phyloP scores from a whole-genome alignment of 2,888 invertebrate genomes.

The Acleris holmiana region DNA sequence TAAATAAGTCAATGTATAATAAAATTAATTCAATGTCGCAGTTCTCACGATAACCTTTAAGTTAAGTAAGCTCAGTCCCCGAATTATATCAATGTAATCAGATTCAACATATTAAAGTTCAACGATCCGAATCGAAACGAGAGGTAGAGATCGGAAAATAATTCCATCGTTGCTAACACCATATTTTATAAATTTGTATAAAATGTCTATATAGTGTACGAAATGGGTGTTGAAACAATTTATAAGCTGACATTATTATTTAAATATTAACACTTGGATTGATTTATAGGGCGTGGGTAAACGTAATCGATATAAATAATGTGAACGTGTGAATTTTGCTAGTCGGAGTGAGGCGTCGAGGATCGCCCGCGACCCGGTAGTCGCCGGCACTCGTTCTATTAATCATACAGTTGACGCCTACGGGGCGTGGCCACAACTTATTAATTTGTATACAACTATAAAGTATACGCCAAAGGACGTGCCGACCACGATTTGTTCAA shows the following conservation, averaged over 20 bases:
- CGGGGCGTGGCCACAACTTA: constrained; percentile 75
- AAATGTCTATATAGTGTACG: constrained; percentile 47
- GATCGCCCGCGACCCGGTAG: constrained; percentile 67
- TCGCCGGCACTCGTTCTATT: constrained; percentile 70
- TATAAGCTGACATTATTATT: constrained; percentile 66
- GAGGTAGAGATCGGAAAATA: constrained; percentile 45
- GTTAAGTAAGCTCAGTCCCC: constrained; percentile 40
- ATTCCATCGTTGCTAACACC: constrained; percentile 46
- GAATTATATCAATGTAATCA: constrained; percentile 44
- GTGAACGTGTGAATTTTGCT: constrained; percentile 61
- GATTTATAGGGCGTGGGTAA: constrained; percentile 56
- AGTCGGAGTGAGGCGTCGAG: constrained; percentile 57
- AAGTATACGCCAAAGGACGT: constrained; percentile 67
- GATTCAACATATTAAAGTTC: constrained; percentile 48
- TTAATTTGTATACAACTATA: constrained; percentile 78
- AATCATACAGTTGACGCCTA: constrained; percentile 80
- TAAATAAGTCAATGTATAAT: constrained; percentile 26
- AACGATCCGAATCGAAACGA: constrained; percentile 46
- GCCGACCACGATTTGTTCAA: constrained; percentile 4
- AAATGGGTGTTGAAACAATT: constrained; percentile 53
- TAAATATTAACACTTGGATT: constrained; percentile 66
- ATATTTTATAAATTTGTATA: constrained; percentile 53
- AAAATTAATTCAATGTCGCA: constrained; percentile 37
- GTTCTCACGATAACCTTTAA: constrained; percentile 40
- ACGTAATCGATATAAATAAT: constrained; percentile 68